phyloP scores from a whole-genome alignment of 1,140 invertebrate genomes.

The Cecropterus lyciades region DNA sequence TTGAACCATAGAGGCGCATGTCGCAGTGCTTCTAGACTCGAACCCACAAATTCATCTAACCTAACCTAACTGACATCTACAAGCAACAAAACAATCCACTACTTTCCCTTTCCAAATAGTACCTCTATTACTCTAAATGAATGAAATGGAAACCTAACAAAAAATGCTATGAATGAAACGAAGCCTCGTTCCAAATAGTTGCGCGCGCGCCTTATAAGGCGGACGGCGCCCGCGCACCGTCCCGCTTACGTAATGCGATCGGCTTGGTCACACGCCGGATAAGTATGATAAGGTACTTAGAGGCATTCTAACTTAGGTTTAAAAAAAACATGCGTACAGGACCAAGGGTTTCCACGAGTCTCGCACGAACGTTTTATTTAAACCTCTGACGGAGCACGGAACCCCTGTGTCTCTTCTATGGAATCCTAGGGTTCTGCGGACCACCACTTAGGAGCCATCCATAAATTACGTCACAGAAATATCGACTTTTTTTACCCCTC shows the following conservation, averaged over 20 bases:
- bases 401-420: no score
- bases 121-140: not conserved
- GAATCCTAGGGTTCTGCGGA: no score
- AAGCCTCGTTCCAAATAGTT: conserved; percentile 33
- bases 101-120: not conserved
- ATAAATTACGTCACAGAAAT: no score
- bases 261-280: conserved; percentile 8
- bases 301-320: not conserved
- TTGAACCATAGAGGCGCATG: no score
- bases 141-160: conserved; percentile 28
- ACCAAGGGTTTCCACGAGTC: no score
- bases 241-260: conserved; percentile 23
- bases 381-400: no score
- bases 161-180: conserved; percentile 44
- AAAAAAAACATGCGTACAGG: not conserved
- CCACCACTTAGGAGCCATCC: no score
- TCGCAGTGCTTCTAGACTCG: no score
- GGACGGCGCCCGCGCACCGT: conserved; percentile 30
- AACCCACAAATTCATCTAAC: no score
- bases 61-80: no score
- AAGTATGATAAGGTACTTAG: not conserved
- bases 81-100: not conserved
- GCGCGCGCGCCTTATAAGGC: conserved; percentile 39
- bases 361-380: no score
- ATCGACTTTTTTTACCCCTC: no score